These are phyloP conservation scores for Myrmecobius fasciatus DNA, from an alignment of 2,113 vertebrate genomes.

Conservation along the genomic window DNA sequence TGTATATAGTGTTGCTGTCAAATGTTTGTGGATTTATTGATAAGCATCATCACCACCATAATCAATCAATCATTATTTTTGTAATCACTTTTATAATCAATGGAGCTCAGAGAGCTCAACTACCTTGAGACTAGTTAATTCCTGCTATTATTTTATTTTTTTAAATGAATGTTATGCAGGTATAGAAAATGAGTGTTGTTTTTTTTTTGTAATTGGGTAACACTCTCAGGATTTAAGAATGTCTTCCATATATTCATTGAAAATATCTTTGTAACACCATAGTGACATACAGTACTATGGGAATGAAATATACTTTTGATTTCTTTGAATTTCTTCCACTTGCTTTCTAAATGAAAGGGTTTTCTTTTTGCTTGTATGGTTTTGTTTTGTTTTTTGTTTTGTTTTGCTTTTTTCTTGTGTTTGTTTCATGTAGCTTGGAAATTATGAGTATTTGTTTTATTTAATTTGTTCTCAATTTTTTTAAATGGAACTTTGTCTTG, in stretches of 20 bases:
- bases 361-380: too few relatives aligned
- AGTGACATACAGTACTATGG: background rate
- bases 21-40: background rate
- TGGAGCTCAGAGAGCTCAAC: background rate
- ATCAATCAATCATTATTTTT: background rate
- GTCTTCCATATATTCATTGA: background rate
- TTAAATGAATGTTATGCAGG: background rate
- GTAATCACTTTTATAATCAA: background rate
- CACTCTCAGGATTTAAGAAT: background rate
- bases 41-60: background rate
- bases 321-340: background rate
- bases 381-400: too few relatives aligned
- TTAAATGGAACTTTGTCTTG: too few relatives aligned
- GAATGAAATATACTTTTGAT: background rate
- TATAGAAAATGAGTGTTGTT: background rate
- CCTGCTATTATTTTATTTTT: background rate
- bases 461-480: too few relatives aligned
- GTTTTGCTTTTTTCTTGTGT: background rate
- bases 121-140: background rate
- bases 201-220: background rate
- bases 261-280: background rate
- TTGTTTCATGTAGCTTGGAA: background rate
- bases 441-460: background rate
- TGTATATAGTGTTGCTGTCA: background rate
- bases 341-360: background rate